Evolutionary conservation across 2,888 invertebrate species (phyloP), one percentile per base, ranked within the genome.

Genomic region (Protodeltote pygarga): DNA sequence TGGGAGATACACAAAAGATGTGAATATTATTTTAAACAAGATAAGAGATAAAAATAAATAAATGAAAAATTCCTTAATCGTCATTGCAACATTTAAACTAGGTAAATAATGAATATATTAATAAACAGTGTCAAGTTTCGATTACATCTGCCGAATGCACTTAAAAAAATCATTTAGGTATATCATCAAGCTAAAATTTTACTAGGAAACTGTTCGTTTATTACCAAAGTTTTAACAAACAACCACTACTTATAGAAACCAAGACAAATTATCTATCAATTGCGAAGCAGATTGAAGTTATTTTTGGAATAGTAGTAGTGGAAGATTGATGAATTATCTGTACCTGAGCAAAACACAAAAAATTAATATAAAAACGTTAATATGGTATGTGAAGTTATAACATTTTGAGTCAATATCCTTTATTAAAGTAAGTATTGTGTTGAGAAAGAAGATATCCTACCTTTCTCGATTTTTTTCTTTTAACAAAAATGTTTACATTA

Each of bases 171-270:
- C n/a, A 35, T 51, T 17, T 3, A 25, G 11, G 11, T 14, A 32
- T 44, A 4, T 21, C 11, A n/a, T 31, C 8, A 8, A 6, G 11
- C 29, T 17, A 31, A 25, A 31, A 38, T 34, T 39, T 21, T 39
- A 16, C 16, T 14, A 23, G 10, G 17, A 27, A 6, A 8, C 5
- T 28, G 35, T 14, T 23, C 32, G 13, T 23, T 46, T 33, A 45
- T 51, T 5, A 28, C 3, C 4, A 2, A 16, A 5, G 2, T 28
- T 14, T 5, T 8, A 16, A 21, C 9, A 10, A 9, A 10, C 10
- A 9, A 2, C 11, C 3, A 5, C 8, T 8, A 8, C 13, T 8
- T 5, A 25, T 33, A 45, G 45, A 27, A 23, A 1, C 2, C 2
- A 14, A 11, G 10, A 9, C 10, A 9, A 14, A 51, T 25, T 13